A percentile compares a stretch with the other conserved stretches of the same genome.
Evolutionary conservation across 2,113 vertebrate species (phyloP).

Genomic region (Neogale vison): DNA sequence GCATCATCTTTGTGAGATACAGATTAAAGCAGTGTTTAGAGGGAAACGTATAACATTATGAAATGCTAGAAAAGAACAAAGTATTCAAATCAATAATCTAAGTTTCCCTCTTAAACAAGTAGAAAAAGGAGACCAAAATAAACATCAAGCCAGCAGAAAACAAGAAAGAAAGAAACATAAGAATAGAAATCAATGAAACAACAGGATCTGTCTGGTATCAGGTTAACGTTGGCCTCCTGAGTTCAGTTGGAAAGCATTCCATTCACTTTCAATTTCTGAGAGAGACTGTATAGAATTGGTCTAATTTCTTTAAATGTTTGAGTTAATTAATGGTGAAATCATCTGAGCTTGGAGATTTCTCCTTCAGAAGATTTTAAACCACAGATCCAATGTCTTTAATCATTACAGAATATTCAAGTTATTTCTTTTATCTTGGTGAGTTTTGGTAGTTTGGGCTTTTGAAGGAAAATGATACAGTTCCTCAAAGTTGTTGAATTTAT

Average conservation of each 20-base stretch:
- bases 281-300: background rate
- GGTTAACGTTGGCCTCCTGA: background rate
- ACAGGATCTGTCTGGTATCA: background rate
- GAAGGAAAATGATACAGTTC: background rate
- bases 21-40: background rate
- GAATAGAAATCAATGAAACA: background rate
- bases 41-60: background rate
- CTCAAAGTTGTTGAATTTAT: background rate
- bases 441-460: background rate
- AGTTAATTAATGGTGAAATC: background rate
- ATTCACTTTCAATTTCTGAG: background rate
- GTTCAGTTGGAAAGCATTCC: background rate
- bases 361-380: slow-evolving; percentile 22
- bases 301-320: background rate
- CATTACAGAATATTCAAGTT: background rate
- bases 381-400: background rate
- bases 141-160: background rate
- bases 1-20: background rate
- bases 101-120: background rate
- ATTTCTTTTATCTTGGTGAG: slow-evolving; percentile 14
- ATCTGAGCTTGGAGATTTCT: background rate
- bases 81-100: background rate
- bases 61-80: background rate
- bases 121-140: background rate
- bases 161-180: background rate